Evolutionary conservation across 1,140 invertebrate genomes (phyloP).

Genomic region (Gonatopus flavifemur): DNA sequence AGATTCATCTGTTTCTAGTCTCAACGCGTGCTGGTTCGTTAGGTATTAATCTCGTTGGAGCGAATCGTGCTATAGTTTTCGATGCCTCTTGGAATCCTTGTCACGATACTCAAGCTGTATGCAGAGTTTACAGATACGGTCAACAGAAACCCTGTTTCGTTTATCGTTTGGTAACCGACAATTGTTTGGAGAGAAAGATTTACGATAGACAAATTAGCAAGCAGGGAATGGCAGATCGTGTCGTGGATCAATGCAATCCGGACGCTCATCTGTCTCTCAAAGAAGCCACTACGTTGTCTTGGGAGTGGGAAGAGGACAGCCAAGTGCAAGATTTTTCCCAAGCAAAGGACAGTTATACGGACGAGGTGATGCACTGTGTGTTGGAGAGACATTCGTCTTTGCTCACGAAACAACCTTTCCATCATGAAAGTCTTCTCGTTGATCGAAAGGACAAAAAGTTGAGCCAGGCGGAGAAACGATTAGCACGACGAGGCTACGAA

Average conservation of each 20-base stretch:
- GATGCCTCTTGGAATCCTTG: conserved; percentile 99
- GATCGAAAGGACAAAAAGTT: conserved; percentile 95
- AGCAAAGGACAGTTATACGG: conserved; percentile 73
- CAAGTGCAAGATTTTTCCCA: conserved; percentile 72
- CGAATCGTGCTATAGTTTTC: conserved; percentile 95
- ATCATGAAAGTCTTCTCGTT: conserved; percentile 94
- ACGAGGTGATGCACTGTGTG: conserved; percentile 79
- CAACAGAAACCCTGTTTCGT: conserved; percentile 94
- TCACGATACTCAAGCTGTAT: conserved; percentile 98
- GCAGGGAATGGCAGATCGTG: conserved; percentile 94
- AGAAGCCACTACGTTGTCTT: conserved; percentile 91
- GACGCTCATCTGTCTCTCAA: conserved; percentile 93
- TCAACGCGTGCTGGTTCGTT: conserved; percentile 95
- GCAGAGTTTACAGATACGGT: conserved; percentile 94
- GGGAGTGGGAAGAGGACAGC: conserved; percentile 85
- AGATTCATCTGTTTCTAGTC: conserved; percentile 91
- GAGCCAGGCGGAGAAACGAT: conserved; percentile 89
- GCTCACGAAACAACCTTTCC: conserved; percentile 88
- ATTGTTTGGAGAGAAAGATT: conserved; percentile 95
- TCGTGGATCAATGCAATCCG: conserved; percentile 97
- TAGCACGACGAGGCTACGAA: conserved; percentile 92
- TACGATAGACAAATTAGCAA: conserved; percentile 98
- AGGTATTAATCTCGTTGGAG: conserved; percentile 96
- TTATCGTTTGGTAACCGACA: conserved; percentile 95
- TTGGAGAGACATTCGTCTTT: conserved; percentile 68